Base-by-base conservation (phyloP, 2,888 invertebrate genomes). In the Parasteatoda lunata region DNA sequence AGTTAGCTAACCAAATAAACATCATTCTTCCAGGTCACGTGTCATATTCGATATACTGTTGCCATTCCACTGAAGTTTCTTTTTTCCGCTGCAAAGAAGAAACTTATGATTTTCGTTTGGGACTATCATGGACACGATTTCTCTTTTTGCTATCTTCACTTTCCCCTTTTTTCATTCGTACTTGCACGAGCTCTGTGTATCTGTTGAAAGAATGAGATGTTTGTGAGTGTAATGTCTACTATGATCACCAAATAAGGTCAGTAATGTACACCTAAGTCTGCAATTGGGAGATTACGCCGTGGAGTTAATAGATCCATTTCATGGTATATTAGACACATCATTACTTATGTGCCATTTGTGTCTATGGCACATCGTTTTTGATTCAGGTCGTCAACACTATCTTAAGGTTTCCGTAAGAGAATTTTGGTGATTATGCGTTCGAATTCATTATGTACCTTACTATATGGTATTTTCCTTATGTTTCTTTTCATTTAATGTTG, bases 31-130 rank as follows among this genome's bases (percentile, higher is more conserved):
- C 72, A 30, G 8, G 11, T 80, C 80, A 75, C 73, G 81, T 52
- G 15, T 49, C 51, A 51, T 13, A 11, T 0, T 9, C 68, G 11
- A 64, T 68, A 81, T 68, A 52, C 51, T 66, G 51, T 66, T 80
- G 66, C 66, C n/a, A 45, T 69, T 45, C 45, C 80, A 65, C 71
- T 11, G 30, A 52, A 69, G 69, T 30, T 48, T 66, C 15, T 80
- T 49, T n/a, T 59, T 70, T 72, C 47, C 30, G 30, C 72, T 66
- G 68, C 65, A 65, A 68, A 71, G 48, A 47, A 52, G 66, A 68
- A 30, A 75, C 75, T 81, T 81, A 81, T 81, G 69, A 75, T 66
- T 75, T 75, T 73, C 81, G 54, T 72, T 71, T 70, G 65, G 72
- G 66, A 65, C 52, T 72, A 72, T 80, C 80, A 80, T 52, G 65